Conservation (phyloP, 1,140 invertebrate species). For the Drosophila pseudoananassae region DNA sequence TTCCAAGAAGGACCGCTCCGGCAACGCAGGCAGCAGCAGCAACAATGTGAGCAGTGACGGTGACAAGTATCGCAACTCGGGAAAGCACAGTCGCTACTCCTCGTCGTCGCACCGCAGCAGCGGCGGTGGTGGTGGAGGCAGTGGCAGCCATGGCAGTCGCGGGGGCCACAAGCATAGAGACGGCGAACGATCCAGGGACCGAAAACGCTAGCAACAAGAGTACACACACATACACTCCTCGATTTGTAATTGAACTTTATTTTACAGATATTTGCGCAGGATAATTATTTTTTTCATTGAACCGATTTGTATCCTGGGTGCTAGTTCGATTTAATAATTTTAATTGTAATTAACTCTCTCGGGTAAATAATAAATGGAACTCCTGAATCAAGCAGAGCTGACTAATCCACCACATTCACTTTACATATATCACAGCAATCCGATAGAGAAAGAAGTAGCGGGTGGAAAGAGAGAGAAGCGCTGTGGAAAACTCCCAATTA, state of each 20-base stretch:
- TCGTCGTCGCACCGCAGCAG: conserved; percentile 56
- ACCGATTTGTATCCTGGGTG: conserved; percentile 12
- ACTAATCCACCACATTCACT: neutral
- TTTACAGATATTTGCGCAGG: conserved; percentile 23
- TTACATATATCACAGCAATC: conserved; percentile 40
- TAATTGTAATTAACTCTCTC: conserved; percentile 21
- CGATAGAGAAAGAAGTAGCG: conserved; percentile 12
- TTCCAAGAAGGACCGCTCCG: conserved; percentile 66
- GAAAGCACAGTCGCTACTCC: conserved; percentile 69
- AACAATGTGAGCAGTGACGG: conserved; percentile 48
- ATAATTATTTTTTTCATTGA: neutral
- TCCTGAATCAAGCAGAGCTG: conserved; percentile 18
- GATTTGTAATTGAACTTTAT: conserved; percentile 26
- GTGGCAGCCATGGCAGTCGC: conserved; percentile 41
- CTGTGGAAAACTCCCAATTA: neutral
- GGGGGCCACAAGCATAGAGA: conserved; percentile 71
- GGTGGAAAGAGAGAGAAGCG: neutral
- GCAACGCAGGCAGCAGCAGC: conserved; percentile 45
- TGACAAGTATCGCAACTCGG: conserved; percentile 72
- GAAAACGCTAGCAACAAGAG: conserved; percentile 64
- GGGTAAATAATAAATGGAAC: conserved; percentile 46
- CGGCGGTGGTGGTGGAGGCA: conserved; percentile 33
- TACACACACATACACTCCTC: conserved; percentile 4
- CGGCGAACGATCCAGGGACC: conserved; percentile 74
- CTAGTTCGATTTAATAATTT: conserved; percentile 33